These are phyloP conservation scores for Poicephalus gulielmi DNA, from an alignment of 2,113 vertebrate genomes.

Conservation along the genomic window DNA sequence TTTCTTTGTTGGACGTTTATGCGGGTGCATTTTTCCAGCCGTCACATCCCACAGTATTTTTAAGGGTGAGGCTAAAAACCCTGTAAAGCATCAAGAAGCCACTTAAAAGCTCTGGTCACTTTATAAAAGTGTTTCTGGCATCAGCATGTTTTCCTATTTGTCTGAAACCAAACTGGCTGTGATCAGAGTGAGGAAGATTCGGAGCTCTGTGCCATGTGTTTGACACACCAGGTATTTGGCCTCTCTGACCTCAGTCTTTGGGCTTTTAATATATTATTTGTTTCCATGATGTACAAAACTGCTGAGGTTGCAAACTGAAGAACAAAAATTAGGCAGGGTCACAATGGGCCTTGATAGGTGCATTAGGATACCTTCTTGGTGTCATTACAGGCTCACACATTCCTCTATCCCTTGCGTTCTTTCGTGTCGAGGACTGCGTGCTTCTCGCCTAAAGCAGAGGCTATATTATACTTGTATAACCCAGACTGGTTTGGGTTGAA, in stretches of 20 bases:
- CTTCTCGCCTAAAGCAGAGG: background rate
- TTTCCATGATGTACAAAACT: background rate
- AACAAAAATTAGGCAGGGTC: background rate
- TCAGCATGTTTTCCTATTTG: background rate
- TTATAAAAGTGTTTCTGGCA: background rate
- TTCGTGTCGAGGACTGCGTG: too few relatives aligned
- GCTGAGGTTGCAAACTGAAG: background rate
- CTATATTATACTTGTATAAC: background rate
- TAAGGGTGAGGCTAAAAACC: background rate
- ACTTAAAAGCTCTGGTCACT: background rate
- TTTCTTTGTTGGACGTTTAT: background rate
- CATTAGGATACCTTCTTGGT: too few relatives aligned
- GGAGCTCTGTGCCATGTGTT: background rate
- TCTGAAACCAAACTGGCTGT: background rate
- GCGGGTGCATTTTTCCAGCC: background rate
- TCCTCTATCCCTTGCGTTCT: background rate
- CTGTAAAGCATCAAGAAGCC: background rate
- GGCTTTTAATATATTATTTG: background rate
- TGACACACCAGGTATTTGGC: background rate
- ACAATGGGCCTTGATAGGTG: too few relatives aligned
- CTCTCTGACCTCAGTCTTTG: background rate
- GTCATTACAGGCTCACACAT: rapidly evolving
- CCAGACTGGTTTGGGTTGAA: background rate
- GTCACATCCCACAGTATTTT: rapidly evolving
- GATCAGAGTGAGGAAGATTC: background rate